Conservation (phyloP, 2,113 vertebrate genomes). For the Pelecanus crispus region DNA sequence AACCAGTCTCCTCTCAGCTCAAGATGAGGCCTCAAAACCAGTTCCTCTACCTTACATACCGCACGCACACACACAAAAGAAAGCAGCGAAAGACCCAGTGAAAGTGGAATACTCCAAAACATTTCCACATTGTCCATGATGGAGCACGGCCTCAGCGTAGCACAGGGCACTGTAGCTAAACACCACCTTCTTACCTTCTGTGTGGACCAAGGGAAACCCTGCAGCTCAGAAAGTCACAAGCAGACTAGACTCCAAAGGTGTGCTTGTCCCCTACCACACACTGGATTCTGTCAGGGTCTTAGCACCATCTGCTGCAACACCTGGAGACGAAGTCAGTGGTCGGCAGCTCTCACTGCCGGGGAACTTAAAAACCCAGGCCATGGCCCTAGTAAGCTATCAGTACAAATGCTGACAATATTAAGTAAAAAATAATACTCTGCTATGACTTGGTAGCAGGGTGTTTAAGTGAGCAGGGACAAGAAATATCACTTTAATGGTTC, state of each 20-base stretch:
- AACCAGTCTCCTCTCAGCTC: not conserved
- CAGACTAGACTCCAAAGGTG: no score
- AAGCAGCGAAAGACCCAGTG: not conserved
- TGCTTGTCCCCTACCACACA: not conserved
- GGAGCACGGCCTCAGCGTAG: not conserved
- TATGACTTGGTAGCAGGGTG: not conserved
- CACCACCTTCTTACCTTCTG: no score
- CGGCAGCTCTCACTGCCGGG: not conserved
- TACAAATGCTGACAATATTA: not conserved
- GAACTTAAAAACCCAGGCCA: not conserved
- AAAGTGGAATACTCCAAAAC: not conserved
- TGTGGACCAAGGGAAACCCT: not conserved
- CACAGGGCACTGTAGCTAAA: accelerated
- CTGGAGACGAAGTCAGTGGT: not conserved
- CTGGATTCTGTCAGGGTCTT: not conserved
- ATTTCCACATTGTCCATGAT: not conserved
- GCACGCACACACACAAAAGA: not conserved
- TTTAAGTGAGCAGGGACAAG: constrained; percentile 31
- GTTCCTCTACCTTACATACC: not conserved
- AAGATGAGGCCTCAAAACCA: not conserved
- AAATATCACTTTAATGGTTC: constrained; percentile 37
- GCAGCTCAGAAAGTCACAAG: not conserved
- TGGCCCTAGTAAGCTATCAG: accelerated
- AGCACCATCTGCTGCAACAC: not conserved
- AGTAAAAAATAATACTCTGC: not conserved